Percentiles rank a stretch among this genome's conserved stretches.
Conservation (phyloP, 1,140 invertebrate genomes). For the Heliconius hewitsoni region DNA sequence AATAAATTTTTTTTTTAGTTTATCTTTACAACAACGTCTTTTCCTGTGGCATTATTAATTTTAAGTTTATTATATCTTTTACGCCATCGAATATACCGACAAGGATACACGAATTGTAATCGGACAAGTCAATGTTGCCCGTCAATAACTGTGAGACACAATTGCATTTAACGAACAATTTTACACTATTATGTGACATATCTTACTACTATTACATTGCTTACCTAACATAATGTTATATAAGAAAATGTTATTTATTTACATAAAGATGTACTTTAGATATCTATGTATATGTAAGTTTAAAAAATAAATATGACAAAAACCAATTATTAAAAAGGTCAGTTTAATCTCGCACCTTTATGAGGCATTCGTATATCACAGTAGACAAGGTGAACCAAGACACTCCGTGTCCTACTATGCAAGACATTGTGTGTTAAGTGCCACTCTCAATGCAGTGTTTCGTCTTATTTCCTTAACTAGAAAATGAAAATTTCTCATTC, state of each 20-base stretch:
- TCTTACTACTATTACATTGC: too few relatives aligned
- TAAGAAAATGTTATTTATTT: not conserved
- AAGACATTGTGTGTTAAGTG: not conserved
- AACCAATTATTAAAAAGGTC: too few relatives aligned
- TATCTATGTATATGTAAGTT: not conserved
- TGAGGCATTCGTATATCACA: too few relatives aligned
- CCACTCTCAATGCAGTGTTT: not conserved
- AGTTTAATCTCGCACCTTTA: too few relatives aligned
- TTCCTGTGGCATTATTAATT: too few relatives aligned
- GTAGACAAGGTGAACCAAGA: too few relatives aligned
- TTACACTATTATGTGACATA: constrained; percentile 8
- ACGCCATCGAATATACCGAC: constrained; percentile 44
- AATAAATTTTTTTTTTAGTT: too few relatives aligned
- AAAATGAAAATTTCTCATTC: too few relatives aligned
- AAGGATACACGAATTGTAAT: constrained; percentile 55
- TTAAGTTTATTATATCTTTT: not conserved
- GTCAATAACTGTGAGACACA: constrained; percentile 25
- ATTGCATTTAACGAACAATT: constrained; percentile 3
- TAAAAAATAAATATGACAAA: not conserved
- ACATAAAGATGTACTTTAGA: too few relatives aligned
- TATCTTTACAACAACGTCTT: too few relatives aligned
- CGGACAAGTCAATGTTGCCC: constrained; percentile 56
- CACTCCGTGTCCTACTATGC: too few relatives aligned
- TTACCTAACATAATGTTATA: not conserved
- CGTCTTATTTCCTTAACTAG: not conserved